Base-by-base conservation (phyloP, 1,140 invertebrate species). In the Drosophila sulfurigaster region DNA sequence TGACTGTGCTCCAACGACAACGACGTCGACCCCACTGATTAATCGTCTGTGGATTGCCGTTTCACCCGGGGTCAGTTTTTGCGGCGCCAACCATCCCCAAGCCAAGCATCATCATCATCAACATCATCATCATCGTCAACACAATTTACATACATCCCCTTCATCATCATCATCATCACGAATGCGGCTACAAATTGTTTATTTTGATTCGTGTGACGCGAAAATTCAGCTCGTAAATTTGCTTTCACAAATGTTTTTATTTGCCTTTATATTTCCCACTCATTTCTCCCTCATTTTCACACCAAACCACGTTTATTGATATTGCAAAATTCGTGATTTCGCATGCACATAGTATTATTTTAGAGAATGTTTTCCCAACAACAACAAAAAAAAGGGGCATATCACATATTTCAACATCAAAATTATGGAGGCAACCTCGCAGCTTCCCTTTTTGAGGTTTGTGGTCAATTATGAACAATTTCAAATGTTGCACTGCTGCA, bases 181-280 rank as follows among this genome's bases (percentile, higher is more conserved):
- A 54, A 32, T 54, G 60, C 5, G n/a, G 13, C 43, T 16, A 45
- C 59, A 70, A 48, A 62, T 58, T 88, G 78, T 88, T 83, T 88
- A 82, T 82, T 89, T 82, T 79, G 72, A 86, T 79, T 87, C 71
- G 72, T 52, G 74, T 74, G 79, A 76, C 75, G 71, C 78, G 60
- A 86, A 86, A 81, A 86, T 60, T 66, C 64, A 58, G 67, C 49
- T 65, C 65, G 65, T 57, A 70, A 74, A 79, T 79, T 74, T 69
- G 32, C 25, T 10, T 65, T 28, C 30, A 41, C 38, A 66, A 77
- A 82, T 74, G 46, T 78, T 82, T 82, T 65, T 32, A 54, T 69
- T 62, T 68, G 32, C 8, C 59, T 35, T 43, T 57, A 51, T 75
- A 51, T 79, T 74, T 10, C 13, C 5, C 15, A 3, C 46, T 16